Evolutionary conservation across 1,140 invertebrate species (phyloP), one percentile per base, ranked within the genome.

Genomic region (Schlechtendalia chinensis): DNA sequence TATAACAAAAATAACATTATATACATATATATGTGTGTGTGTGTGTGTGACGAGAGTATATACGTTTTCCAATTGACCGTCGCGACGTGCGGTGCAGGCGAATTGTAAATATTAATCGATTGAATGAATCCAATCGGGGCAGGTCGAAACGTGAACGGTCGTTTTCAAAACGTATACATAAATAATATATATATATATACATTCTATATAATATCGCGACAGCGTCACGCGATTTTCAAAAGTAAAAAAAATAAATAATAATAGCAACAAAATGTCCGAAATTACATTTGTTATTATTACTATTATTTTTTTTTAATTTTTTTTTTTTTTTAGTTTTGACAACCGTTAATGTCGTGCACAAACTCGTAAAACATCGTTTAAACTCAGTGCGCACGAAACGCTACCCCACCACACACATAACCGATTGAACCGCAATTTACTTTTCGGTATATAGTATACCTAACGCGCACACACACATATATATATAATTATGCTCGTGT

Each of bases 321-420:
- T n/a, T 6, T 67, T 63, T 39, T 69, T 53, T 53, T 27, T 39
- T 16, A 32, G 0, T 63, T 63, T 63, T 63, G 59, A 63, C 59
- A 63, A 63, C 27, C 59, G 59, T 63, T 63, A 63, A 63, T 63
- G 59, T 63, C 59, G 59, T 63, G 59, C 59, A 32, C 27, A 63
- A 63, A 63, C 59, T 63, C 27, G 59, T 72, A 72, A 29, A 72
- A 50, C 45, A 71, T 72, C 27, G 69, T 72, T 72, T 72, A 72
- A 54, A 54, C 19, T 54, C 17, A 10, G 17, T 1, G 3, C 24
- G 50, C 50, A 72, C 27, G 5, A 19, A 54, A 72, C 50, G 22
- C 24, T 24, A 29, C 22, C 5, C 22, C 17, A 47, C 5, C 10
- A 6, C 16, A 16, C n/a, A 12, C 12, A 69, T 1, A 17, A 69